Percentiles rank a stretch among this genome's conserved stretches.
These are phyloP conservation scores for Notodonta dromedarius DNA, from an alignment of 2,888 invertebrate species.

Conservation along the genomic window DNA sequence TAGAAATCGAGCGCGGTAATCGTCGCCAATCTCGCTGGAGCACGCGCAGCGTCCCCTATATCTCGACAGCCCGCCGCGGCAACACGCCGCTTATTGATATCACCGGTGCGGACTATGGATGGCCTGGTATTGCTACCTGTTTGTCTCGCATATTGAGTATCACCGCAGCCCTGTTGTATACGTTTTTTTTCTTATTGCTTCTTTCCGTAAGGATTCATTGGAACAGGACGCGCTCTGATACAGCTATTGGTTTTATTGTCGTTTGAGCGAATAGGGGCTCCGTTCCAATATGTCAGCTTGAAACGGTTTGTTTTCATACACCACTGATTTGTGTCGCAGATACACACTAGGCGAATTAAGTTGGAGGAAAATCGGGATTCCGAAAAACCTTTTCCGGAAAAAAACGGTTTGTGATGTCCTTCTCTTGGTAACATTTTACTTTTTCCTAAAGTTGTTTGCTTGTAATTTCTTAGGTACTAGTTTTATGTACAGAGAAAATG, in stretches of 20 bases:
- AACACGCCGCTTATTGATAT: slow-evolving; percentile 62
- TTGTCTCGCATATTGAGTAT: slow-evolving; percentile 69
- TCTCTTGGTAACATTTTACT: slow-evolving; percentile 35
- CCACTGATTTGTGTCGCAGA: slow-evolving; percentile 43
- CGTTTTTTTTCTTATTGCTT: slow-evolving; percentile 62
- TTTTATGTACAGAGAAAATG: slow-evolving; percentile 46
- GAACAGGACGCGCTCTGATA: slow-evolving; percentile 49
- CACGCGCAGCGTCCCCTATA: slow-evolving; percentile 57
- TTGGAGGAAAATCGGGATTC: slow-evolving; percentile 34
- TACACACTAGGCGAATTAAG: slow-evolving; percentile 34
- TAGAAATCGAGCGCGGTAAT: slow-evolving; percentile 58
- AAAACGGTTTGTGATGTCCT: slow-evolving; percentile 33
- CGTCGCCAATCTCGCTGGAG: slow-evolving; percentile 55
- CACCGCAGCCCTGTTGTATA: slow-evolving; percentile 51
- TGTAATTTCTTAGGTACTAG: slow-evolving; percentile 44
- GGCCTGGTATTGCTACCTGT: slow-evolving; percentile 70
- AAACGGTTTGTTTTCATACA: slow-evolving; percentile 53
- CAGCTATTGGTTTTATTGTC: slow-evolving; percentile 61
- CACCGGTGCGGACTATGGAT: slow-evolving; percentile 58
- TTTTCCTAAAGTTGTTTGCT: slow-evolving; percentile 46
- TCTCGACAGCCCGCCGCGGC: slow-evolving; percentile 47
- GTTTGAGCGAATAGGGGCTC: slow-evolving; percentile 45
- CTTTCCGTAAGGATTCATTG: slow-evolving; percentile 56
- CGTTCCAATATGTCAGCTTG: slow-evolving; percentile 48
- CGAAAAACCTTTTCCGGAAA: slow-evolving; percentile 31